phyloP scores from a whole-genome alignment of 2,113 vertebrate genomes.

The Pelusios castaneus region DNA sequence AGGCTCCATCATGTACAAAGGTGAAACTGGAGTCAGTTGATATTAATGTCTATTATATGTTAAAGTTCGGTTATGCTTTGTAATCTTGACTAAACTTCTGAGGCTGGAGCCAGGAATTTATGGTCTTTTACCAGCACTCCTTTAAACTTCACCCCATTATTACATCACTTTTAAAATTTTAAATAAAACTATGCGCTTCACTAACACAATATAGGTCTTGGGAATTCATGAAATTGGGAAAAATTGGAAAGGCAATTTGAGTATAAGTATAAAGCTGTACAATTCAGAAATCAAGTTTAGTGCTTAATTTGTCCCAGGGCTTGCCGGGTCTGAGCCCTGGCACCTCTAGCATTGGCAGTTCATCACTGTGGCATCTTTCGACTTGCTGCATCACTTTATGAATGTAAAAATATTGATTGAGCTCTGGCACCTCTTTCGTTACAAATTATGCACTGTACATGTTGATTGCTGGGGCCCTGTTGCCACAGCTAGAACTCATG shows the following conservation, averaged over 20 bases:
- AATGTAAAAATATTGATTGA: no score
- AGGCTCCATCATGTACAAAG: not conserved
- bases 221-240: not conserved
- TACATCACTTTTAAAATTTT: no score
- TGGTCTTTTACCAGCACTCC: not conserved
- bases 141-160: not conserved
- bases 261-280: not conserved
- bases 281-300: not conserved
- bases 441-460: no score
- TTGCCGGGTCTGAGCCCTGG: no score
- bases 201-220: not conserved
- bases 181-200: not conserved
- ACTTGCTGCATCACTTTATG: no score
- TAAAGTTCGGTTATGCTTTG: not conserved
- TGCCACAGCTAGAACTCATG: no score
- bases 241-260: not conserved
- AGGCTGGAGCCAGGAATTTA: not conserved
- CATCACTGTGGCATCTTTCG: no score
- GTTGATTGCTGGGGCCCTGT: not conserved
- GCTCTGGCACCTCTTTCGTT: no score
- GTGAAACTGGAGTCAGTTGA: not conserved
- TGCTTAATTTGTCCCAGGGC: no score
- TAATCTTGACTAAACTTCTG: not conserved
- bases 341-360: no score
- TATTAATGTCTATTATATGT: no score